Conservation (phyloP, 2,888 invertebrate genomes). For the Pyrochroa serraticornis region DNA sequence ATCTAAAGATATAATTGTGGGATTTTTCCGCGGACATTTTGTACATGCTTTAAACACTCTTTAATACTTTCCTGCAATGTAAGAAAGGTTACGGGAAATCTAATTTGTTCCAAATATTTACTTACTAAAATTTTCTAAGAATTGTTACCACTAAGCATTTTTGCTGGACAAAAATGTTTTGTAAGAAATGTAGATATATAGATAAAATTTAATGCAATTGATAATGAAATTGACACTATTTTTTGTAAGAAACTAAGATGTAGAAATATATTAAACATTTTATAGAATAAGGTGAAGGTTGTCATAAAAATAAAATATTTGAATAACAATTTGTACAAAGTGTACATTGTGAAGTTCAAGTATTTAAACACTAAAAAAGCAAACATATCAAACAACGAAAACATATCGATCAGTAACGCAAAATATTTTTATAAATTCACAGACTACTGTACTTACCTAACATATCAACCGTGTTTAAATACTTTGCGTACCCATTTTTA, state of each 20-base stretch:
- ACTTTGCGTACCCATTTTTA: conserved; percentile 30
- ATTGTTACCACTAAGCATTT: conserved; percentile 37
- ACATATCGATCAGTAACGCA: conserved; percentile 5
- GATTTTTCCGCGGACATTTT: conserved; percentile 32
- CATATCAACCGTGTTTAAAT: conserved; percentile 16
- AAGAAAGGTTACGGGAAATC: conserved; percentile 7
- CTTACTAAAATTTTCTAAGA: conserved; percentile 9
- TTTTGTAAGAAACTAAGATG: conserved; percentile 38
- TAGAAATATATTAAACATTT: conserved; percentile 22
- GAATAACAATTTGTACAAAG: conserved; percentile 30
- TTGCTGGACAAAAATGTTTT: conserved; percentile 47
- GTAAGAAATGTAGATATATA: conserved; percentile 38
- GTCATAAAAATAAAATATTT: conserved; percentile 24
- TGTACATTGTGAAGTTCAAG: conserved; percentile 25
- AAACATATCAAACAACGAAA: no score
- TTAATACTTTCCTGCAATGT: conserved; percentile 7
- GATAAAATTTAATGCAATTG: conserved; percentile 32
- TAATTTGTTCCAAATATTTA: not conserved
- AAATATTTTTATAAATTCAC: conserved; percentile 11
- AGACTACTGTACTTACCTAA: no score
- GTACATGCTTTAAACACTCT: conserved; percentile 30
- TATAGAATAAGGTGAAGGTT: conserved; percentile 34
- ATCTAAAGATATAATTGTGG: conserved; percentile 15
- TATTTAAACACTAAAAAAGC: conserved; percentile 14
- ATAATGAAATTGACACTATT: conserved; percentile 35